Evolutionary conservation across 2,113 vertebrate genomes (phyloP).

Genomic region (Catagonus wagneri): DNA sequence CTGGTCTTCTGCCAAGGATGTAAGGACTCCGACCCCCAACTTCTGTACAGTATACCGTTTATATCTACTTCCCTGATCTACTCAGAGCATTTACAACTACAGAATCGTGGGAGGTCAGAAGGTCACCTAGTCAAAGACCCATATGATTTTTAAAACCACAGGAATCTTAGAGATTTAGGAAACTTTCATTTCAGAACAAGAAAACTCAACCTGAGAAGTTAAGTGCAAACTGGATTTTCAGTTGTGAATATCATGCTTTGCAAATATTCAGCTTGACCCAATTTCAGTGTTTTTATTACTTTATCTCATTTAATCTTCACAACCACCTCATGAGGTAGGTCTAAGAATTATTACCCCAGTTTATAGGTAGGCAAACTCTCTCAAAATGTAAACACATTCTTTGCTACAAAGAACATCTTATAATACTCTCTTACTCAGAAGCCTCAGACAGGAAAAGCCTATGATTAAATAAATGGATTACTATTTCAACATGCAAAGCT

Average conservation of each 20-base stretch:
- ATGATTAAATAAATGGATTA: not conserved
- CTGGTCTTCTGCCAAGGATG: not conserved
- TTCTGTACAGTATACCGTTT: not conserved
- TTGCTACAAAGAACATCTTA: not conserved
- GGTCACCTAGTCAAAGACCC: not conserved
- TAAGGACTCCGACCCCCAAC: not conserved
- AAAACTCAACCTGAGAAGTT: constrained; percentile 11
- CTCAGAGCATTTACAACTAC: not conserved
- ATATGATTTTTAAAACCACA: not conserved
- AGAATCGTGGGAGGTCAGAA: not conserved
- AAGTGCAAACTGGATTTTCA: not conserved
- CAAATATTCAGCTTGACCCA: not conserved
- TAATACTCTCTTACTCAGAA: not conserved
- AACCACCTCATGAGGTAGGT: not conserved
- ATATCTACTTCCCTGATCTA: not conserved
- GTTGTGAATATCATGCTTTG: constrained; percentile 12
- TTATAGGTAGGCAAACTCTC: not conserved
- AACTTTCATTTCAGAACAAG: constrained; percentile 10
- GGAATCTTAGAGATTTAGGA: not conserved
- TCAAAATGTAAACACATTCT: constrained; percentile 27
- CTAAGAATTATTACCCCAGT: not conserved
- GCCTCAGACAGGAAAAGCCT: not conserved
- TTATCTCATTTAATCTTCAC: not conserved
- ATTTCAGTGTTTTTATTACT: not conserved
- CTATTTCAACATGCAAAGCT: not conserved